phyloP scores from a whole-genome alignment of 2,797 vertebrate species.

The Gouania willdenowi region DNA sequence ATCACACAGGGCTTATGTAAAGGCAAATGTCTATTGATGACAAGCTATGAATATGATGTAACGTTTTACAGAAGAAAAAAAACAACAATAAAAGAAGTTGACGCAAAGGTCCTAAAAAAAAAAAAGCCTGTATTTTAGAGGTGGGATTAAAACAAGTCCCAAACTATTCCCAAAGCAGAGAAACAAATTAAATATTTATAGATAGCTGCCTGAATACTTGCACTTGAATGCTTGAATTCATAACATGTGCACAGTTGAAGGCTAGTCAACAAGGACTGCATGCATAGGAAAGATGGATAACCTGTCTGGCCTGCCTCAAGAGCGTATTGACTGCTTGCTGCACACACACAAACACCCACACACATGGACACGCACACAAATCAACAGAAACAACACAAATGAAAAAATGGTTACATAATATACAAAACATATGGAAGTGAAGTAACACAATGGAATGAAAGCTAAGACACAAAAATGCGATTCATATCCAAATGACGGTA shows the following conservation, averaged over 20 bases:
- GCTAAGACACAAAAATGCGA: no score
- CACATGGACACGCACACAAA: slow-evolving; percentile 8
- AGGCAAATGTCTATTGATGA: no score
- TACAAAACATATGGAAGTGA: neutral
- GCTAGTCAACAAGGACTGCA: slow-evolving; percentile 8
- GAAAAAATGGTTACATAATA: slow-evolving; percentile 21
- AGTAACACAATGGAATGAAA: neutral
- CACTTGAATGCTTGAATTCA: no score
- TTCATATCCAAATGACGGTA: no score
- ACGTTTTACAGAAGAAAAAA: neutral
- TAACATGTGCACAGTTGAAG: neutral
- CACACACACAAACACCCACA: slow-evolving; percentile 7
- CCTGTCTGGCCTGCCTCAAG: slow-evolving; percentile 38
- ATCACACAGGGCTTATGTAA: no score
- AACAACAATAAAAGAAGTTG: slow-evolving; percentile 13
- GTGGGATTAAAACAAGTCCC: neutral
- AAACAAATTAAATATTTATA: neutral
- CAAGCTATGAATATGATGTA: neutral
- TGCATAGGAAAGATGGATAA: slow-evolving; percentile 32
- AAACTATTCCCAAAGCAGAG: neutral
- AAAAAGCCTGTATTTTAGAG: neutral
- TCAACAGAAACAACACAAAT: slow-evolving; percentile 32
- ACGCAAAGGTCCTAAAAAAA: slow-evolving; percentile 5
- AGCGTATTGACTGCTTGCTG: slow-evolving; percentile 56
- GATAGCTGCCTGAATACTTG: no score